phyloP scores from a whole-genome alignment of 2,113 vertebrate genomes.

The Chloropsis cyanopogon region DNA sequence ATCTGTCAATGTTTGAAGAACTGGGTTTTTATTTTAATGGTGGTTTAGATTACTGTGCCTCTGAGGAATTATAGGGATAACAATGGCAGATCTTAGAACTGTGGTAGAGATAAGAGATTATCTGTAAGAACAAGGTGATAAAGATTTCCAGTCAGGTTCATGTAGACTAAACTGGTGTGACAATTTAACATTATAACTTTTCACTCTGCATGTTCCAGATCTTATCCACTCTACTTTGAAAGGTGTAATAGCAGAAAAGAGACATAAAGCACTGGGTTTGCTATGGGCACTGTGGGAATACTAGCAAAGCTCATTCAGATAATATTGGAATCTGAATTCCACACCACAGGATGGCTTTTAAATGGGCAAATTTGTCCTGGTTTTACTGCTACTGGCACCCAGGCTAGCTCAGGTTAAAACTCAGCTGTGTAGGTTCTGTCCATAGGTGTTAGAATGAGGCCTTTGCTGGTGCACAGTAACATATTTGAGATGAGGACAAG shows the following conservation, averaged over 20 bases:
- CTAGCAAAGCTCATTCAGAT: background rate
- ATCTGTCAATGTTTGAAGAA: background rate
- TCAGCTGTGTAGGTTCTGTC: background rate
- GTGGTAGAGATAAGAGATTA: background rate
- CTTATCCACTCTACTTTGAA: background rate
- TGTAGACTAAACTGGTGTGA: background rate
- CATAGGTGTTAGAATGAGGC: background rate
- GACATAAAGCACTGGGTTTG: background rate
- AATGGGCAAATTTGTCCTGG: background rate
- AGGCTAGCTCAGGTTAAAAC: background rate
- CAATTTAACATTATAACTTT: background rate
- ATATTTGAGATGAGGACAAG: background rate
- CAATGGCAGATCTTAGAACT: background rate
- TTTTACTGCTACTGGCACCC: background rate
- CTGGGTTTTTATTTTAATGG: background rate
- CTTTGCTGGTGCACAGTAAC: background rate
- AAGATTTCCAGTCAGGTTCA: background rate
- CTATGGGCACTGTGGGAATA: background rate
- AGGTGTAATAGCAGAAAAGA: background rate
- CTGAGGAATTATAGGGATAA: background rate
- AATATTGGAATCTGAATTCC: background rate
- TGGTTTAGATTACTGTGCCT: background rate
- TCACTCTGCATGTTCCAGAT: background rate
- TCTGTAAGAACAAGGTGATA: background rate
- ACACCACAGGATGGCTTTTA: background rate